Percentiles rank a stretch among this genome's conserved stretches.
Evolutionary conservation across 2,888 invertebrate genomes (phyloP).

Genomic region (Eilema caniola): DNA sequence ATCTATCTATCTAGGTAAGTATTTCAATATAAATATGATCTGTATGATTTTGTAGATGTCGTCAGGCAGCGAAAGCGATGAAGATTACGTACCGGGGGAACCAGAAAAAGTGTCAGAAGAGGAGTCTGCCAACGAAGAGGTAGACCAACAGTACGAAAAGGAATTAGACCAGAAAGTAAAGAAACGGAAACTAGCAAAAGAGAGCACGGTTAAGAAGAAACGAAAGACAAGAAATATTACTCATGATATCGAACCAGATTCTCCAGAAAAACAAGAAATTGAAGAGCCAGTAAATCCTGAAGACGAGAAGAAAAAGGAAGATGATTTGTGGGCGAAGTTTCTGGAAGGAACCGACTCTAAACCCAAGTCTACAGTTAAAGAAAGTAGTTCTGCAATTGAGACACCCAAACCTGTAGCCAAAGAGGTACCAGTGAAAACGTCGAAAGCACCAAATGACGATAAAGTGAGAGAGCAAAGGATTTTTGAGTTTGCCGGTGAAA

Average conservation of each 20-base stretch:
- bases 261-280: conserved; percentile 45
- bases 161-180: conserved; percentile 71
- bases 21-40: background rate
- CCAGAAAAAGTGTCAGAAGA: conserved; percentile 89
- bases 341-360: conserved; percentile 89
- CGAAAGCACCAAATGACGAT: conserved; percentile 70
- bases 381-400: conserved; percentile 44
- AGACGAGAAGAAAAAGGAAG: conserved; percentile 90
- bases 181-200: conserved; percentile 68
- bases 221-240: conserved; percentile 56
- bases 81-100: conserved; percentile 91
- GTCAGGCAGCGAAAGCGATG: conserved; percentile 92
- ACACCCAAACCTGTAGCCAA: conserved; percentile 38
- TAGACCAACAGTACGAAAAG: conserved; percentile 85
- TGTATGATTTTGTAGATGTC: conserved; percentile 73
- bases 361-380: conserved; percentile 60
- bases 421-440: conserved; percentile 41
- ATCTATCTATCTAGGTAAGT: too few relatives aligned
- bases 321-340: conserved; percentile 93
- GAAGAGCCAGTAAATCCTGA: conserved; percentile 81
- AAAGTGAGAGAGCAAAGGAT: conserved; percentile 88
- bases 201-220: conserved; percentile 66
- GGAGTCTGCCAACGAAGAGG: conserved; percentile 89
- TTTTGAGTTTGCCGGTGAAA: conserved; percentile 96
- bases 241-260: conserved; percentile 62